phyloP scores from a whole-genome alignment of 2,113 vertebrate species.

The Saguinus midas region DNA sequence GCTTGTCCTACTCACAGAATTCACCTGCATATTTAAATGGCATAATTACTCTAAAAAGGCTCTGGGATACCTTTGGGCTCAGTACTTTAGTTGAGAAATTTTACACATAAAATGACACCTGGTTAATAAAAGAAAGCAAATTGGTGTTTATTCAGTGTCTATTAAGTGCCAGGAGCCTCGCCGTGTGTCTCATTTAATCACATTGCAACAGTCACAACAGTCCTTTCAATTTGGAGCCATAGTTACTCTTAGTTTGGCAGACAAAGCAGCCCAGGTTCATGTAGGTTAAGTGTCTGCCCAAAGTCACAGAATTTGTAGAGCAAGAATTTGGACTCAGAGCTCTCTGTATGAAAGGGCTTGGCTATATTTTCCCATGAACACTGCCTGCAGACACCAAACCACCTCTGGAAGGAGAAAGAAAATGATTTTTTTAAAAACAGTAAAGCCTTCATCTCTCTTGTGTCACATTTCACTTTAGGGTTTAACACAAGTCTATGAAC shows the following conservation, averaged over 20 bases:
- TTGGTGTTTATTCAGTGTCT: background rate
- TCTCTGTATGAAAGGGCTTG: background rate
- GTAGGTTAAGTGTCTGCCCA: background rate
- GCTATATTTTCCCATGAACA: background rate
- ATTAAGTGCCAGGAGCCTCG: background rate
- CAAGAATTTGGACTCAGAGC: background rate
- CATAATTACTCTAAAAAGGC: constrained; percentile 37
- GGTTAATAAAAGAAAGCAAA: constrained; percentile 48
- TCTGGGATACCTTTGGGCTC: constrained; percentile 47
- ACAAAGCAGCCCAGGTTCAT: background rate
- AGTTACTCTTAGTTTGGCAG: background rate
- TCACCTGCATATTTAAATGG: constrained; percentile 63
- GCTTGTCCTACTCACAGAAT: constrained; percentile 17
- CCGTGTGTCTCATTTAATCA: background rate
- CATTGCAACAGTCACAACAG: background rate
- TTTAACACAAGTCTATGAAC: background rate
- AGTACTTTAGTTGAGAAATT: constrained; percentile 51
- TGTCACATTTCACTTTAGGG: constrained; percentile 45
- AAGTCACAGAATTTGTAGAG: background rate
- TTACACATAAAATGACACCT: constrained; percentile 39
- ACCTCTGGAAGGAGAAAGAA: background rate
- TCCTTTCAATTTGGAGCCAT: background rate
- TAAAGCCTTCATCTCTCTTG: background rate
- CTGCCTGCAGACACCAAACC: background rate
- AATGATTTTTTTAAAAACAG: background rate